phyloP scores from a whole-genome alignment of 2,113 vertebrate genomes.

The Scopus umbretta region DNA sequence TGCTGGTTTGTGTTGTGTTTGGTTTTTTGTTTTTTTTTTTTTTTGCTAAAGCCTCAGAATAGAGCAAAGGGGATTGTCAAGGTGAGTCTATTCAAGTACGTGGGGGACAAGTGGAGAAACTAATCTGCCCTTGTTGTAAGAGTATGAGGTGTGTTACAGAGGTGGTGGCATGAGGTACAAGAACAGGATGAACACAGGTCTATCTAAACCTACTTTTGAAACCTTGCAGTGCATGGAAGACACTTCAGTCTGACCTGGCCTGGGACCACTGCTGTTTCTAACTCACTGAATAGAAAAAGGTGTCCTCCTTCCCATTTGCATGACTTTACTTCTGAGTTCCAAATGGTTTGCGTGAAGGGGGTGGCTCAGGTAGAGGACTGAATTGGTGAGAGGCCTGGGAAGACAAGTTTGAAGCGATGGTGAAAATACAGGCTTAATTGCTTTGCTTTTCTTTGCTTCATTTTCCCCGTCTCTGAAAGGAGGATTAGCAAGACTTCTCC shows the following conservation, averaged over 20 bases:
- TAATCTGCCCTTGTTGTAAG: background rate
- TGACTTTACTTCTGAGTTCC: background rate
- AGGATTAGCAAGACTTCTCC: background rate
- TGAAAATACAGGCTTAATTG: background rate
- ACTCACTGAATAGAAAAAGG: background rate
- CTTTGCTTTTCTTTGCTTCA: background rate
- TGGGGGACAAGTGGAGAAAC: background rate
- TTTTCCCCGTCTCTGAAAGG: background rate
- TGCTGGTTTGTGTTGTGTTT: too few species aligned
- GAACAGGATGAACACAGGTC: background rate
- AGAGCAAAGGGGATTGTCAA: background rate
- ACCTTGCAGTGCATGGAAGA: background rate
- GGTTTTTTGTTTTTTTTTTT: too few species aligned
- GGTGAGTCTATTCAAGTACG: background rate
- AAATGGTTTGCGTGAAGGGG: background rate
- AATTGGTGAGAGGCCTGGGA: background rate
- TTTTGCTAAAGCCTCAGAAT: background rate
- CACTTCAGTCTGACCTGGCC: background rate
- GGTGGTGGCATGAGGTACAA: background rate
- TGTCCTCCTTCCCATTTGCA: background rate
- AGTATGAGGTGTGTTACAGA: background rate
- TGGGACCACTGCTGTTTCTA: background rate
- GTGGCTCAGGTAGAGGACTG: background rate
- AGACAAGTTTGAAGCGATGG: background rate
- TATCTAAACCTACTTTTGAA: background rate